Percentiles rank a stretch among this genome's conserved stretches.
Evolutionary conservation across 2,797 vertebrate species (phyloP).

Genomic region (Pitangus sulphuratus): DNA sequence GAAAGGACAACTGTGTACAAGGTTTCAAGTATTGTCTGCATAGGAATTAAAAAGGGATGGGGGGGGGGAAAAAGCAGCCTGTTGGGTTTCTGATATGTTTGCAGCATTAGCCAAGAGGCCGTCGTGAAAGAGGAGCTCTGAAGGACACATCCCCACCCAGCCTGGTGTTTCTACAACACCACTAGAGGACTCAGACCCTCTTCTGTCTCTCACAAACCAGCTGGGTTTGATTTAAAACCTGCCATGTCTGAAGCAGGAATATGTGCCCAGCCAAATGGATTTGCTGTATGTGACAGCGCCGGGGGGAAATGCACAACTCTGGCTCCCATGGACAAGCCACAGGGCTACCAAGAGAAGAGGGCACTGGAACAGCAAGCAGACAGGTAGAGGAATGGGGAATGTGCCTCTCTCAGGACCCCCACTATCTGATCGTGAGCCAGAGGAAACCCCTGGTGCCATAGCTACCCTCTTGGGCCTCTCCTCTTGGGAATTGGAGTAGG

Average conservation of each 20-base stretch:
- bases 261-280: neutral
- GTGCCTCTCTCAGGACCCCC: neutral
- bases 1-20: slow-evolving; percentile 61
- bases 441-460: neutral
- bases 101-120: slow-evolving; percentile 28
- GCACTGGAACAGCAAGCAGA: neutral
- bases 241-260: neutral
- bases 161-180: neutral
- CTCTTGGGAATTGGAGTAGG: neutral
- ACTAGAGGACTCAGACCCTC: neutral
- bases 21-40: slow-evolving; percentile 72
- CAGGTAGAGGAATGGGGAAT: neutral
- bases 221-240: neutral
- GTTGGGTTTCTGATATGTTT: slow-evolving; percentile 56
- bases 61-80: neutral
- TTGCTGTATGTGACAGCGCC: neutral
- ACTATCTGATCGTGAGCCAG: neutral
- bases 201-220: neutral
- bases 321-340: neutral
- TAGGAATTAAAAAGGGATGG: neutral
- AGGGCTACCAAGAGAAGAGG: neutral
- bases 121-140: neutral
- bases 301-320: neutral
- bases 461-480: neutral
- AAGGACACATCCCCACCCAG: neutral